phyloP scores from a whole-genome alignment of 2,888 invertebrate species.

The Pammene aurita region DNA sequence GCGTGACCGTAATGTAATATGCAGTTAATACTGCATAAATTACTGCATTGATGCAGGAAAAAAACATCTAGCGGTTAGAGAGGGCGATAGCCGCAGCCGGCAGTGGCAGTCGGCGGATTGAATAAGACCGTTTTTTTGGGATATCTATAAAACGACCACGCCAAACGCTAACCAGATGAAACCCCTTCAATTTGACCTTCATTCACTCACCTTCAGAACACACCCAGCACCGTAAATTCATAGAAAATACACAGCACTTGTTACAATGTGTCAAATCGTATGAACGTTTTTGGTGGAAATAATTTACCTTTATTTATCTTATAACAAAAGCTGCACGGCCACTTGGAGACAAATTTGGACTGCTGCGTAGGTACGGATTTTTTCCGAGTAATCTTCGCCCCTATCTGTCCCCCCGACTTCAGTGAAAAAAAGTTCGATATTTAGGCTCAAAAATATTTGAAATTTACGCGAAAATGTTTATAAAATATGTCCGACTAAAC shows the following conservation, averaged over 20 bases:
- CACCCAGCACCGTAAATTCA: conserved; percentile 65
- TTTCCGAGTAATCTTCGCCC: conserved; percentile 68
- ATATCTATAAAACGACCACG: conserved; percentile 76
- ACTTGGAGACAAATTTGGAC: conserved; percentile 76
- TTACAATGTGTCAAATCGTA: conserved; percentile 80
- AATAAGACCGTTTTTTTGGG: conserved; percentile 60
- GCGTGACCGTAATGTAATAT: conserved; percentile 31
- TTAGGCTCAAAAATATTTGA: conserved; percentile 81
- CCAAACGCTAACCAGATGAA: conserved; percentile 60
- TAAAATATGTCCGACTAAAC: conserved; percentile 90
- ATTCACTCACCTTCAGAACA: conserved; percentile 54
- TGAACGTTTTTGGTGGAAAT: conserved; percentile 74
- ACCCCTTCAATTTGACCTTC: conserved; percentile 69
- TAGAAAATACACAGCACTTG: conserved; percentile 78
- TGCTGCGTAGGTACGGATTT: conserved; percentile 75
- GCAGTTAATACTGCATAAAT: conserved; percentile 40
- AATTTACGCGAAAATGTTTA: conserved; percentile 86
- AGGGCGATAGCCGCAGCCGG: conserved; percentile 55
- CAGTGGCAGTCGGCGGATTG: conserved; percentile 65
- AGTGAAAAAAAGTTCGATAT: conserved; percentile 81
- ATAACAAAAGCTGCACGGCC: conserved; percentile 80
- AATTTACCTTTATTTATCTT: conserved; percentile 83
- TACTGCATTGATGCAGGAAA: conserved; percentile 50
- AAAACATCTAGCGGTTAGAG: conserved; percentile 50
- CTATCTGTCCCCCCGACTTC: conserved; percentile 69